These are phyloP conservation scores for Syritta pipiens DNA, from an alignment of 2,888 invertebrate genomes.

Conservation along the genomic window DNA sequence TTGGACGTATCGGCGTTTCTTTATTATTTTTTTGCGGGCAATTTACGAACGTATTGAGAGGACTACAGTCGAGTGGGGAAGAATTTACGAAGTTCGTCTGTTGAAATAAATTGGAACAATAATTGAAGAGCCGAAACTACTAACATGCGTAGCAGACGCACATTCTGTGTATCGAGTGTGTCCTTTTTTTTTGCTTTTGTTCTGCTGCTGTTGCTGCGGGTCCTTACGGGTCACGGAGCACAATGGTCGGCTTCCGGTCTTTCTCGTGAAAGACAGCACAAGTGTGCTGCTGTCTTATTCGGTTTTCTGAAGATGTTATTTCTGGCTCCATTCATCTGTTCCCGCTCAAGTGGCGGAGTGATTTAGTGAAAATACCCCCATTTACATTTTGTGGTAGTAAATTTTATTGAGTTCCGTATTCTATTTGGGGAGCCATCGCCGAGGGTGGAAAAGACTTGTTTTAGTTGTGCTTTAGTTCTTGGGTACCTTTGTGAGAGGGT, in stretches of 20 bases:
- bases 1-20: conserved; percentile 25
- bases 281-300: neutral
- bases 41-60: conserved; percentile 44
- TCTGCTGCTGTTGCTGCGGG: neutral
- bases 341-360: neutral
- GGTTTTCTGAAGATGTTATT: neutral
- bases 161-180: no score
- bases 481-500: no score
- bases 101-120: conserved; percentile 39
- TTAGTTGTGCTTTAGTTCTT: no score
- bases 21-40: conserved; percentile 52
- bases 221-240: neutral
- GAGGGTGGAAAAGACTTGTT: no score
- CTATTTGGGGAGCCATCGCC: no score
- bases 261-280: no score
- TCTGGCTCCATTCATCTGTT: neutral
- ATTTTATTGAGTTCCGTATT: neutral
- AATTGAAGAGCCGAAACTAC: conserved; percentile 2
- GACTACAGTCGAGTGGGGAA: neutral
- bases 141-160: conserved; percentile 9
- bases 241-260: neutral
- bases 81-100: conserved; percentile 8
- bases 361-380: conserved; percentile 9
- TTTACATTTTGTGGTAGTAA: conserved; percentile 3
- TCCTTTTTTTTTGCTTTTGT: neutral